A percentile compares a stretch with the other conserved stretches of the same genome.
Conservation (phyloP, 2,888 invertebrate species). For the Ariolimax columbianus region DNA sequence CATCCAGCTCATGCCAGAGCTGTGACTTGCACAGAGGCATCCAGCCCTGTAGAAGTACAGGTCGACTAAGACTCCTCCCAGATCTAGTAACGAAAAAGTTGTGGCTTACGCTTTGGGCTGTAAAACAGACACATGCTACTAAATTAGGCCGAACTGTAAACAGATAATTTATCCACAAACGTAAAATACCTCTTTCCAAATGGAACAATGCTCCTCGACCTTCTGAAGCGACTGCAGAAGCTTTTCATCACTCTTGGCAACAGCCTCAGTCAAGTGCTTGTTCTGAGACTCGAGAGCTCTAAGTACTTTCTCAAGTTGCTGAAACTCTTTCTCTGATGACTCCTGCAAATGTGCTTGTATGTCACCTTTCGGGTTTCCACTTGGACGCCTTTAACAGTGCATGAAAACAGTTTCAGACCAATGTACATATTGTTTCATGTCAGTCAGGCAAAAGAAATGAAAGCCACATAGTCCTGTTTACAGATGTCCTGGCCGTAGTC, state of each 20-base stretch:
- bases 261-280: conserved; percentile 42
- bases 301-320: conserved; percentile 39
- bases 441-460: too few species aligned
- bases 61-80: too few species aligned
- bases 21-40: too few species aligned
- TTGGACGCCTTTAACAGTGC: conserved; percentile 35
- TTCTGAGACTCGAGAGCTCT: conserved; percentile 39
- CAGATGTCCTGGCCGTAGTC: too few species aligned
- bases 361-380: conserved; percentile 40
- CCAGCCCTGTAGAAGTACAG: too few species aligned
- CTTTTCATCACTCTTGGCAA: conserved; percentile 33
- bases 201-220: not conserved
- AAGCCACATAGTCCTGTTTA: too few species aligned
- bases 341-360: conserved; percentile 43
- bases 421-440: not conserved
- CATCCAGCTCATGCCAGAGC: too few species aligned
- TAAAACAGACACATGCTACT: too few species aligned
- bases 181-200: conserved; percentile 28
- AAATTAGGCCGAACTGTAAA: too few species aligned
- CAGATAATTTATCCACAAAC: not conserved
- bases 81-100: too few species aligned
- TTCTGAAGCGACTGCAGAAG: conserved; percentile 12
- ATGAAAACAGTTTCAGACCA: not conserved
- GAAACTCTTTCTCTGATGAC: conserved; percentile 15
- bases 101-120: too few species aligned